These are phyloP conservation scores for Drosophila watanabei DNA, from an alignment of 1,140 invertebrate species.

Conservation along the genomic window DNA sequence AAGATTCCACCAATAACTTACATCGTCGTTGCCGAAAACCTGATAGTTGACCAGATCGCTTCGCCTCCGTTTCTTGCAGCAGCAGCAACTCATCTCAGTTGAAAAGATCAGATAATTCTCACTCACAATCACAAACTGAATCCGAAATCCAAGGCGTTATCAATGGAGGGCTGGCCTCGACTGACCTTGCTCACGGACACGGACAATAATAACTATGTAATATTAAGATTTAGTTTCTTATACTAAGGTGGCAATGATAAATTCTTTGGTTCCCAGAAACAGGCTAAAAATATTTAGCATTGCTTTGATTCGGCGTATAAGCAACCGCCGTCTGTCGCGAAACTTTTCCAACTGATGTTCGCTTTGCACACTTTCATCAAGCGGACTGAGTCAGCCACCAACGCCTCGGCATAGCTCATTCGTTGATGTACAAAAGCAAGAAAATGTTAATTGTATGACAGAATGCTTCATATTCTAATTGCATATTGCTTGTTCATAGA, in stretches of 20 bases:
- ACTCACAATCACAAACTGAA: neutral
- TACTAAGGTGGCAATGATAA: neutral
- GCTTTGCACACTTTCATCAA: conserved; percentile 32
- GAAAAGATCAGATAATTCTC: neutral
- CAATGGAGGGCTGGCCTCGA: neutral
- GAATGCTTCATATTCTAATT: conserved; percentile 12
- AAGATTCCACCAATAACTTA: conserved; percentile 29
- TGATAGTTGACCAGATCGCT: conserved; percentile 23
- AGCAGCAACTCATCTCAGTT: conserved; percentile 44
- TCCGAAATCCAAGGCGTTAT: conserved; percentile 2
- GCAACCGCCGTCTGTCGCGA: conserved; percentile 43
- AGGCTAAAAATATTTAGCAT: conserved; percentile 32
- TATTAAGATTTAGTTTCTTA: neutral
- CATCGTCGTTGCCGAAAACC: conserved; percentile 32
- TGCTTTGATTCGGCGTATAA: conserved; percentile 9
- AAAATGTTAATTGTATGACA: conserved; percentile 27
- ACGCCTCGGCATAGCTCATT: conserved; percentile 3
- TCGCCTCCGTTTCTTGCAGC: conserved; percentile 51
- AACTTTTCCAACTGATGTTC: conserved; percentile 54
- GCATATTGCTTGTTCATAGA: neutral
- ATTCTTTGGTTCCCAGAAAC: conserved; percentile 4
- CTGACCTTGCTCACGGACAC: conserved; percentile 2
- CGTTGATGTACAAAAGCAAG: neutral
- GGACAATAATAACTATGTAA: conserved; percentile 2
- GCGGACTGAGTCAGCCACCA: conserved; percentile 19